phyloP scores from a whole-genome alignment of 1,140 invertebrate species.

The Heterodera schachtii region DNA sequence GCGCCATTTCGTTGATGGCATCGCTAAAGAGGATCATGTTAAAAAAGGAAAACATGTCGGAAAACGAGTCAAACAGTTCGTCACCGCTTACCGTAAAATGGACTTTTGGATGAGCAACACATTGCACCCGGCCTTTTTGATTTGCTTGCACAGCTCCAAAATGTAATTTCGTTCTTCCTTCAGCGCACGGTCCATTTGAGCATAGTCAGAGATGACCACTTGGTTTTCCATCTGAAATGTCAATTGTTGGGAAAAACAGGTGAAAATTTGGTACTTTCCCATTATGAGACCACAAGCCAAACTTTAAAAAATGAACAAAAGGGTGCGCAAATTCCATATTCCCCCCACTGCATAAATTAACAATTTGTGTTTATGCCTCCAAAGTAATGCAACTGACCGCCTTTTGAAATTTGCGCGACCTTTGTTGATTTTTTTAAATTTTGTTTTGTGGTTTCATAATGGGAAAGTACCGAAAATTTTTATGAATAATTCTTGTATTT shows the following conservation, averaged over 20 bases:
- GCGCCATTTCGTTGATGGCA: constrained; percentile 90
- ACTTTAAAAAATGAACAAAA: too few relatives aligned
- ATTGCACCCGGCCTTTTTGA: constrained; percentile 97
- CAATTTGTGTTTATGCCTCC: too few relatives aligned
- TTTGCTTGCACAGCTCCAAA: constrained; percentile 96
- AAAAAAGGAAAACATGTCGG: constrained; percentile 22
- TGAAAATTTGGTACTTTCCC: too few relatives aligned
- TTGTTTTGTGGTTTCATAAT: too few relatives aligned
- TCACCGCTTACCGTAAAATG: constrained; percentile 78
- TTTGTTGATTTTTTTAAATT: constrained; percentile 20
- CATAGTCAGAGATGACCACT: constrained; percentile 95
- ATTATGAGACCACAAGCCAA: too few relatives aligned
- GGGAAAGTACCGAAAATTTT: too few relatives aligned
- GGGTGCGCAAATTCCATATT: too few relatives aligned
- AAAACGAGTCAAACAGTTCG: not conserved
- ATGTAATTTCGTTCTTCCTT: constrained; percentile 97
- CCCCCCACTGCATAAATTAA: too few relatives aligned
- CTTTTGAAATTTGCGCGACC: too few relatives aligned
- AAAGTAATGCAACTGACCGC: too few relatives aligned
- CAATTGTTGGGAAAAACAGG: not conserved
- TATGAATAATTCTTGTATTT: too few relatives aligned
- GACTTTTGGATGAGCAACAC: constrained; percentile 97
- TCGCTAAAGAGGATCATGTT: constrained; percentile 70
- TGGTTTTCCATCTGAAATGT: constrained; percentile 86
- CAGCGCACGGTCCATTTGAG: constrained; percentile 97